Evolutionary conservation across 2,797 vertebrate genomes (phyloP).

Genomic region (Sparidentex hasta): DNA sequence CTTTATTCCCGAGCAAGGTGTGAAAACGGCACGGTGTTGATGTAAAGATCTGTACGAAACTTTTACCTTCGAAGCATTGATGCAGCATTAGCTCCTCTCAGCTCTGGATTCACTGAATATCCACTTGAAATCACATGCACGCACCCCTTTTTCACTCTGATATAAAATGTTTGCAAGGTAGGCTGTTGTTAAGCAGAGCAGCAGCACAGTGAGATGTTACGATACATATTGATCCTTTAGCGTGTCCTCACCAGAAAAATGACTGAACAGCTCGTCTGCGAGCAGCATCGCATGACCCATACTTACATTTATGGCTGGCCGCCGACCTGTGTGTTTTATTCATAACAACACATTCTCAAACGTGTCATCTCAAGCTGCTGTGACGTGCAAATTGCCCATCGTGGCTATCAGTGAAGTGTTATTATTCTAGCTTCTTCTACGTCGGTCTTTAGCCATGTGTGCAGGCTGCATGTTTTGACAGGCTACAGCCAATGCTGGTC

Average conservation of each 20-base stretch:
- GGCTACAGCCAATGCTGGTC: neutral
- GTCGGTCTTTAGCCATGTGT: neutral
- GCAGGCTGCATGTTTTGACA: no score
- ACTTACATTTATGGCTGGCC: no score
- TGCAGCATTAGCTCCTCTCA: neutral
- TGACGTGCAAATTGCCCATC: neutral
- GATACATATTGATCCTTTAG: no score
- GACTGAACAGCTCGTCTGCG: no score
- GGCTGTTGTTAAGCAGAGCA: neutral
- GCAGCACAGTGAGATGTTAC: no score
- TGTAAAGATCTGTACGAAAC: no score
- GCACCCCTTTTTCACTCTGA: neutral
- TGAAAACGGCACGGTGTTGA: constrained; percentile 1
- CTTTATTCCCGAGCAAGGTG: constrained; percentile 8
- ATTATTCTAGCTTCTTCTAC: neutral
- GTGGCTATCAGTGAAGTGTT: no score
- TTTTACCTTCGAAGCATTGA: no score
- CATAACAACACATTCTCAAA: no score
- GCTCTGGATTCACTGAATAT: neutral
- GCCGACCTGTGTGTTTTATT: no score
- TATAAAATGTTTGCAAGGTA: neutral
- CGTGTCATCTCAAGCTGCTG: neutral
- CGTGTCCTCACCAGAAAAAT: no score
- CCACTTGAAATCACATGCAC: neutral
- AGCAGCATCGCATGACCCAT: no score